A percentile compares a stretch with the other conserved stretches of the same genome.
Evolutionary conservation across 2,113 vertebrate species (phyloP).

Genomic region (Odontesthes bonariensis): DNA sequence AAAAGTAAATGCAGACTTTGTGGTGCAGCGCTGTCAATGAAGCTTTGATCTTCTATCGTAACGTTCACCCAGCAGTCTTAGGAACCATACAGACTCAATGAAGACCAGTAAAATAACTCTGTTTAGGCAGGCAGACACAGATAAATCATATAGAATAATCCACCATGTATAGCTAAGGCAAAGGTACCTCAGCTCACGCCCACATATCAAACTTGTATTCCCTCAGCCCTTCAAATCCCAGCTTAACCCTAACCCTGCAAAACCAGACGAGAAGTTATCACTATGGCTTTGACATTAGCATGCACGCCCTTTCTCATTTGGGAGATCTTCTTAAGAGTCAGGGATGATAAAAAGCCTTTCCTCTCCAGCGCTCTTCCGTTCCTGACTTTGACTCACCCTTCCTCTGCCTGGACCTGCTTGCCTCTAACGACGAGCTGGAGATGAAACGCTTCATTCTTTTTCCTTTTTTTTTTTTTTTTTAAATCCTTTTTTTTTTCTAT

Average conservation of each 20-base stretch:
- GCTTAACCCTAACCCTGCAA: constrained; percentile 77
- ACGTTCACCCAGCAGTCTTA: constrained; percentile 44
- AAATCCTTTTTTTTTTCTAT: constrained; percentile 60
- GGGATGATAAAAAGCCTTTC: constrained; percentile 78
- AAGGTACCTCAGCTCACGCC: constrained; percentile 74
- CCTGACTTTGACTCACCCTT: constrained; percentile 80
- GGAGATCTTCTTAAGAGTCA: constrained; percentile 78
- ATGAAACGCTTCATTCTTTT: constrained; percentile 75
- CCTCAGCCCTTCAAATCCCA: constrained; percentile 74
- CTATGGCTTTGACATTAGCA: constrained; percentile 75
- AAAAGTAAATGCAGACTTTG: constrained; percentile 64
- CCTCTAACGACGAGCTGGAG: constrained; percentile 69
- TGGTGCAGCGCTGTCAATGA: constrained; percentile 45
- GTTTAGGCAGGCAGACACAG: constrained; percentile 53
- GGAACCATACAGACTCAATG: constrained; percentile 39
- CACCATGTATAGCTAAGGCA: constrained; percentile 63
- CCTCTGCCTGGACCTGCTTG: constrained; percentile 69
- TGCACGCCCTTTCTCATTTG: constrained; percentile 77
- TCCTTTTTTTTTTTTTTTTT: constrained; percentile 44
- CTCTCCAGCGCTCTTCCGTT: constrained; percentile 67
- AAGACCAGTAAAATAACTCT: constrained; percentile 48
- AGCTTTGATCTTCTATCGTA: constrained; percentile 56
- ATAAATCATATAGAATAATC: constrained; percentile 78
- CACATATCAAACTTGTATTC: constrained; percentile 81
- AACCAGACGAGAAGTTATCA: constrained; percentile 77